Percentiles rank a stretch among this genome's conserved stretches.
Evolutionary conservation across 2,797 vertebrate genomes (phyloP).

Genomic region (Balearica regulorum): DNA sequence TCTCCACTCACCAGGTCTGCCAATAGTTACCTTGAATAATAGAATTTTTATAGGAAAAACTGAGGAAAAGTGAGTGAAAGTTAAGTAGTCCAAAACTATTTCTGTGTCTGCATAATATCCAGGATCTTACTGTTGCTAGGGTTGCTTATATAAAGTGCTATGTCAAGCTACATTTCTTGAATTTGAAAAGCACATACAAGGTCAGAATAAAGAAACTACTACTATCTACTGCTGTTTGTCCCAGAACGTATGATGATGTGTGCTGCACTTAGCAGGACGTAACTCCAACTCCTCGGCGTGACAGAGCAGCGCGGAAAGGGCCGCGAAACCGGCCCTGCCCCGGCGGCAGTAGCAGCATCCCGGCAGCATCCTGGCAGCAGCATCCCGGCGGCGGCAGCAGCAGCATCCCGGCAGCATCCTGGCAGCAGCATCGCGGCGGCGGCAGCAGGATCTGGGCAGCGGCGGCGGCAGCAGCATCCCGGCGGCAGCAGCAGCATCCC

Average conservation of each 20-base stretch:
- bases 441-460: background rate
- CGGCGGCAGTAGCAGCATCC: background rate
- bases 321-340: rapidly evolving
- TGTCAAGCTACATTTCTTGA: background rate
- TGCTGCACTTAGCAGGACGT: rapidly evolving
- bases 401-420: background rate
- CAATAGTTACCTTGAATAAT: too few relatives aligned
- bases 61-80: too few relatives aligned
- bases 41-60: too few relatives aligned
- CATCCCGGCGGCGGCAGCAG: background rate
- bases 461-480: background rate
- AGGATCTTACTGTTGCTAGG: too few relatives aligned
- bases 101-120: too few relatives aligned
- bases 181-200: background rate
- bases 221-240: background rate
- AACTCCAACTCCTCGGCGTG: background rate
- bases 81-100: too few relatives aligned
- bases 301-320: background rate
- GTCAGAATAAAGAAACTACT: background rate
- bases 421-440: background rate
- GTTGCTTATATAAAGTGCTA: background rate
- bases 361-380: background rate
- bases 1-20: too few relatives aligned
- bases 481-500: background rate
- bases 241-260: rapidly evolving